Evolutionary conservation across 2,888 invertebrate genomes (phyloP).

Genomic region (Xanthia togata): DNA sequence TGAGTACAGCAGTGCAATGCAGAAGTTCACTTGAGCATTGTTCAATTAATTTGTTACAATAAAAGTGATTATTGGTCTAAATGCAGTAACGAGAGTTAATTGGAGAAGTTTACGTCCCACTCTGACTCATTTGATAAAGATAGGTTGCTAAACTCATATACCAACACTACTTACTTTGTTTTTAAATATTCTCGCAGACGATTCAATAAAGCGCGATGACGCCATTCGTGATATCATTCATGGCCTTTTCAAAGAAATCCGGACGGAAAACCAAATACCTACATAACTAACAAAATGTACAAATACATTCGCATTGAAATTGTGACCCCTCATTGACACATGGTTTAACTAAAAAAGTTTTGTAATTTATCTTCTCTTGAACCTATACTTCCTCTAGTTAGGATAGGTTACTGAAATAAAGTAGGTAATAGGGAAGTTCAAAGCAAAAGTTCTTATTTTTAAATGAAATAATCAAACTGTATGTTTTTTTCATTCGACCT

Average conservation of each 20-base stretch:
- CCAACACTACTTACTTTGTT: slow-evolving; percentile 36
- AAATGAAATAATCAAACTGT: background rate
- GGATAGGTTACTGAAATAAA: background rate
- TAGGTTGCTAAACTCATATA: slow-evolving; percentile 40
- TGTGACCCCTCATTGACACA: slow-evolving; percentile 6
- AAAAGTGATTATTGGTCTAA: slow-evolving; percentile 36
- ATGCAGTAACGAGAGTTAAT: slow-evolving; percentile 54
- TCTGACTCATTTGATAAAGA: slow-evolving; percentile 54
- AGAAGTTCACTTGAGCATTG: background rate
- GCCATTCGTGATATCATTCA: slow-evolving; percentile 66
- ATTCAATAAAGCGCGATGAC: slow-evolving; percentile 61
- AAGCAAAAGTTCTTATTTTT: background rate
- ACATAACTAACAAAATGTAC: slow-evolving; percentile 20
- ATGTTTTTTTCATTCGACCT: background rate
- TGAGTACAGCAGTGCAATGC: background rate
- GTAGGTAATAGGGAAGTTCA: background rate
- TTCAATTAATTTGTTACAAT: slow-evolving; percentile 41
- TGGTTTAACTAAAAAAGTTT: background rate
- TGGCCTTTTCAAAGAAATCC: slow-evolving; percentile 60
- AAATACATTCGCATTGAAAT: slow-evolving; percentile 20
- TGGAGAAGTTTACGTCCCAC: slow-evolving; percentile 17
- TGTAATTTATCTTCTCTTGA: background rate
- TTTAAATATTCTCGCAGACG: slow-evolving; percentile 37
- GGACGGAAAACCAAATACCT: slow-evolving; percentile 49
- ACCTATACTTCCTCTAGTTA: background rate